These are phyloP conservation scores for zebrafish (Danio rerio) DNA, from an alignment of 2,113 vertebrate species.

Conservation along the genomic window GRCz12tu NC_133183.1:33168501-33169000, in stretches of 20 bases:
- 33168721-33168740: conserved; percentile 62
- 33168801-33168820: conserved; percentile 69
- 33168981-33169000: conserved; percentile 81
- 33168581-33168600: too few species aligned
- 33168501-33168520: too few species aligned
- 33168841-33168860: conserved; percentile 69
- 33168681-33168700: conserved; percentile 25
- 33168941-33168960: conserved; percentile 79
- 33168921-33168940: conserved; percentile 83
- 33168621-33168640: not conserved
- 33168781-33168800: conserved; percentile 65
- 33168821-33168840: conserved; percentile 71
- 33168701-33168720: conserved; percentile 26
- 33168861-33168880: conserved; percentile 72
- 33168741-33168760: conserved; percentile 67
- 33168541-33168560: too few species aligned
- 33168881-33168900: conserved; percentile 66
- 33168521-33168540: too few species aligned
- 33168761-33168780: conserved; percentile 59
- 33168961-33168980: conserved; percentile 69
- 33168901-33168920: conserved; percentile 81
- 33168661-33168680: conserved; percentile 29
- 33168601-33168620: not conserved
- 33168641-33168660: conserved; percentile 22
- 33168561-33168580: too few species aligned